Evolutionary conservation across 2,888 invertebrate species (phyloP), one percentile per base, ranked within the genome.

Genomic region (Drosophila pegasa): DNA sequence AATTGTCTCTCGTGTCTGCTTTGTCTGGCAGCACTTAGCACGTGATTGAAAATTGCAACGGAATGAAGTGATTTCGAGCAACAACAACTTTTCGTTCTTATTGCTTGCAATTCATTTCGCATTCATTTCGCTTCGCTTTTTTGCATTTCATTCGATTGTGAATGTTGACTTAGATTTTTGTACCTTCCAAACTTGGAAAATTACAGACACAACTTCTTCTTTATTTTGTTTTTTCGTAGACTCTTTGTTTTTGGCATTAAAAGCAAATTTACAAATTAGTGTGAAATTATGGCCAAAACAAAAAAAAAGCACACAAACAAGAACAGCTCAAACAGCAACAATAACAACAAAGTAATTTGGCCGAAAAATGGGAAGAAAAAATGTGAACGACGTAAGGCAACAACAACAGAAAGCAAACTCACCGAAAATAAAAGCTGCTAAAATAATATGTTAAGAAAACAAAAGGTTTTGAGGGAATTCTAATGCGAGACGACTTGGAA

Each of bases 31-130:
- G 84, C 81, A 88, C 85, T 88, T 89, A 89, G 87, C 87, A 87
- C 88, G 89, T 87, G 88, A 87, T 87, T 88, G 89, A 83, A 89
- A 87, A 89, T 78, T 78, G 86, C 79, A 71, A 69, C 58, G 86
- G 69, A 83, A 89, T 87, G 87, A 87, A 87, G 89, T 88, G 87
- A 87, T 87, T 88, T 72, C 62, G 65, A 63, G 66, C 62, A 38
- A 14, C 41, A 41, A 41, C 22, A 43, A 25, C 10, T 54, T 68
- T 68, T 27, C 29, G 69, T 73, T 73, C 75, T 73, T 69, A 69
- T 75, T 71, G 59, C 45, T 37, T 31, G n/a, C 63, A 69, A 75
- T 73, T 75, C 63, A 63, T 75, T 73, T 74, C 33, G 50, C 54
- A 61, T 57, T 54, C 37, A 48, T 66, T 51, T 37, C 25, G 40